phyloP scores from a whole-genome alignment of 2,888 invertebrate genomes.

The Oscheius myriophilus region DNA sequence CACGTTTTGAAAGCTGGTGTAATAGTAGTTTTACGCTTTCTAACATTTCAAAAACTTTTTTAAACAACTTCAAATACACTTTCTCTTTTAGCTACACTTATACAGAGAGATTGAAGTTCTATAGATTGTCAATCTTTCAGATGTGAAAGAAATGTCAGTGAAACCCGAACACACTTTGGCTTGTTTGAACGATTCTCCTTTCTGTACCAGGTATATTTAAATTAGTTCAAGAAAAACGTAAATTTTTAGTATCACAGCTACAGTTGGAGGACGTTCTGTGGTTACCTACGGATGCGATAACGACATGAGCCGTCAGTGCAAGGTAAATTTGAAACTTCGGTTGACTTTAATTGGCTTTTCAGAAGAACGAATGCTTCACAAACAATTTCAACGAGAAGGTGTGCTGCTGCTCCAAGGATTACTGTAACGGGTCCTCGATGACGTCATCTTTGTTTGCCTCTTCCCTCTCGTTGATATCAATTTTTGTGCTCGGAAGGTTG shows the following conservation, averaged over 20 bases:
- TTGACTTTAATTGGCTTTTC: neutral
- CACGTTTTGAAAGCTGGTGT: too few relatives aligned
- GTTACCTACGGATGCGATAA: conserved; percentile 5
- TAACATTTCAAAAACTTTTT: too few relatives aligned
- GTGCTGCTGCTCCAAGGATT: conserved; percentile 12
- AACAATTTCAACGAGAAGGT: conserved; percentile 3
- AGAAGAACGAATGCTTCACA: conserved; percentile 4
- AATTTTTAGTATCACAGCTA: neutral
- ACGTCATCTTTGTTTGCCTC: neutral
- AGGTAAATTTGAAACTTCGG: neutral
- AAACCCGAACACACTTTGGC: neutral
- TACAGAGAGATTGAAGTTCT: too few relatives aligned
- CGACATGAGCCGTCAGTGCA: neutral
- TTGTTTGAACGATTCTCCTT: neutral
- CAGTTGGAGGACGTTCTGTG: neutral
- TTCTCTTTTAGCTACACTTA: too few relatives aligned
- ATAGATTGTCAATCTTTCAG: too few relatives aligned
- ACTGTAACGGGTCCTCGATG: neutral
- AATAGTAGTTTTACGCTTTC: too few relatives aligned
- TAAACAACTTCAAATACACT: too few relatives aligned
- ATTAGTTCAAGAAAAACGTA: neutral
- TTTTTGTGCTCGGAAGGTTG: too few relatives aligned
- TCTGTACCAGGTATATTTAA: conserved; percentile 1
- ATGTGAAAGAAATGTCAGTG: neutral
- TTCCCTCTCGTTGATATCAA: too few relatives aligned